phyloP scores from a whole-genome alignment of 2,113 vertebrate genomes.

The Eolophus roseicapilla region DNA sequence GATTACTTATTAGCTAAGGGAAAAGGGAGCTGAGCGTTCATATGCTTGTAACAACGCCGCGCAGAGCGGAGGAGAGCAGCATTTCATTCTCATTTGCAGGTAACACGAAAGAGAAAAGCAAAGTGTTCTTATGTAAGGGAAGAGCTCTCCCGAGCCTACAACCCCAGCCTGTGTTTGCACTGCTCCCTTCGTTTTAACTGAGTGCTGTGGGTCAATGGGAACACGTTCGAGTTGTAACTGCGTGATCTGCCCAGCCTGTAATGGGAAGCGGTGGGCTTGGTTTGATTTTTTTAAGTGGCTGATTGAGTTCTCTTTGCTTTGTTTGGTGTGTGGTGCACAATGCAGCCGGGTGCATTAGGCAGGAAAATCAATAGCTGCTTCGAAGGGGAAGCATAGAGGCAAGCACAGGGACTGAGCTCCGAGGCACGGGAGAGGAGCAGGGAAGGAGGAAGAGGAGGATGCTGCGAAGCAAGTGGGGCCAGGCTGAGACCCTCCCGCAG shows the following conservation, averaged over 20 bases:
- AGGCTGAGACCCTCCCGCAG: fast-evolving
- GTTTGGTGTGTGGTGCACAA: not conserved
- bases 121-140: not conserved
- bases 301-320: not conserved
- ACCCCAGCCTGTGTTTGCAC: not conserved
- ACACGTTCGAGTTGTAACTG: not conserved
- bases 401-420: not conserved
- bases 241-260: not conserved
- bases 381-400: not conserved
- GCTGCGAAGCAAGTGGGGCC: not conserved
- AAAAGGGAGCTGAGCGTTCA: constrained; percentile 22
- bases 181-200: not conserved
- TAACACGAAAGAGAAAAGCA: not conserved
- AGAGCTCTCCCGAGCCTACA: not conserved
- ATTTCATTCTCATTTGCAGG: not conserved
- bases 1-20: constrained; percentile 71
- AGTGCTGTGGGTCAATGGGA: not conserved
- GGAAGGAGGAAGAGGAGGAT: not conserved
- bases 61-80: not conserved
- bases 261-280: not conserved
- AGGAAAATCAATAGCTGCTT: constrained; percentile 48
- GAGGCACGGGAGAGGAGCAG: not conserved
- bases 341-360: not conserved
- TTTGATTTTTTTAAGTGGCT: not conserved
- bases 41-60: not conserved